A percentile compares a stretch with the other conserved stretches of the same genome.
Evolutionary conservation across 2,797 vertebrate species (phyloP).

Genomic region (Pipistrellus pipistrellus): DNA sequence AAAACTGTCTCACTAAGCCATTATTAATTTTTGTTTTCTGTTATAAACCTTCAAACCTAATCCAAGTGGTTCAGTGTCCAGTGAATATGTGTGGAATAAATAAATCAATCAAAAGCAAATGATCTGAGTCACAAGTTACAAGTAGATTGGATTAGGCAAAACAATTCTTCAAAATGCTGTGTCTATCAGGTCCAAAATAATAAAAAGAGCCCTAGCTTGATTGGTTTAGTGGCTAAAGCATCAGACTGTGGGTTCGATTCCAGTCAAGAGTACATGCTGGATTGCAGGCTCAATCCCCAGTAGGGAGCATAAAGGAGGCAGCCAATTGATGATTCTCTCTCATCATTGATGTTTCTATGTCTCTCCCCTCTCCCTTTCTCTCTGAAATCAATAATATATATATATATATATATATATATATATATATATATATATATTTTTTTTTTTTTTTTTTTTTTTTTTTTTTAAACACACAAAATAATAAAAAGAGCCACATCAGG

Average conservation of each 20-base stretch:
- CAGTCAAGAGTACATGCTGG: no score
- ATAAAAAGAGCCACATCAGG: not conserved
- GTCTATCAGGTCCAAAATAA: not conserved
- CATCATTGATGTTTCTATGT: no score
- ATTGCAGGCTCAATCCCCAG: no score
- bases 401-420: no score
- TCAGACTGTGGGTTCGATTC: no score
- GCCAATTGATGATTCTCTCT: no score
- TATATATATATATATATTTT: no score
- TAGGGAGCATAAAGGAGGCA: no score
- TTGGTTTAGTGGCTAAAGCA: no score
- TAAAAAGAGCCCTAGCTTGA: not conserved
- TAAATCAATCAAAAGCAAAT: not conserved
- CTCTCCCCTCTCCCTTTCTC: no score
- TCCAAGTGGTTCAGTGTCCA: not conserved
- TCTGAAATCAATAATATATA: no score
- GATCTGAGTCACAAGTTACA: not conserved
- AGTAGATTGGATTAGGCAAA: not conserved
- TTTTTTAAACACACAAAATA: not conserved
- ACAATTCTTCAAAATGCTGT: slow-evolving; percentile 16
- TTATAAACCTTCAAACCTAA: slow-evolving; percentile 21
- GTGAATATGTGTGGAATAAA: not conserved
- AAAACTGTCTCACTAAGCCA: slow-evolving; percentile 13
- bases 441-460: no score
- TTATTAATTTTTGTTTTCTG: slow-evolving; percentile 28